Evolutionary conservation across 2,113 vertebrate species (phyloP).

Genomic region (Toxostoma redivivum): DNA sequence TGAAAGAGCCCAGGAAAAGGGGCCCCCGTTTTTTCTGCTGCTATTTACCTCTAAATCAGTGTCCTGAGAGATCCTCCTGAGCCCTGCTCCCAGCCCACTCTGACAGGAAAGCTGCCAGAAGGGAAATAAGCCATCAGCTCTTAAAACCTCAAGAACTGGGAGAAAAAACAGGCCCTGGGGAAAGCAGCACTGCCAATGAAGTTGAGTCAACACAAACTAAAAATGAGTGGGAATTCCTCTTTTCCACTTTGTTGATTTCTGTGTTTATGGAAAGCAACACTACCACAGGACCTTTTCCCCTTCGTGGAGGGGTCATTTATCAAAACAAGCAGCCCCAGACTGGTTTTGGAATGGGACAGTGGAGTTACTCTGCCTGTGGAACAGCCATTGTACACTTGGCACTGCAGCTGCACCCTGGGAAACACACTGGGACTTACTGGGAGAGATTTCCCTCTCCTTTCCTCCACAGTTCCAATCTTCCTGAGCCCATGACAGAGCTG

Average conservation of each 20-base stretch:
- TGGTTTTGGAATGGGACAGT: background rate
- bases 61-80: background rate
- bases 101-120: background rate
- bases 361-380: background rate
- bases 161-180: background rate
- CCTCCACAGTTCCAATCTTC: background rate
- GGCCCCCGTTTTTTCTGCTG: rapidly evolving
- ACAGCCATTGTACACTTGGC: background rate
- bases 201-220: background rate
- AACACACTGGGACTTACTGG: background rate
- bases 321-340: background rate
- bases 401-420: background rate
- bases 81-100: background rate
- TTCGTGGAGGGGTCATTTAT: background rate
- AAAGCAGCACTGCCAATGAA: background rate
- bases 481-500: background rate
- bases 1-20: background rate
- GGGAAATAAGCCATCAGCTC: background rate
- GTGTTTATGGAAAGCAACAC: background rate
- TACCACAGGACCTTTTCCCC: background rate
- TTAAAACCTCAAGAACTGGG: background rate
- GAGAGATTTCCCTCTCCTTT: background rate
- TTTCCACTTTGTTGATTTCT: background rate
- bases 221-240: constrained; percentile 1
- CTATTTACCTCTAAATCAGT: background rate